Conservation (phyloP, 2,888 invertebrate genomes). For the Mellilla xanthometata region DNA sequence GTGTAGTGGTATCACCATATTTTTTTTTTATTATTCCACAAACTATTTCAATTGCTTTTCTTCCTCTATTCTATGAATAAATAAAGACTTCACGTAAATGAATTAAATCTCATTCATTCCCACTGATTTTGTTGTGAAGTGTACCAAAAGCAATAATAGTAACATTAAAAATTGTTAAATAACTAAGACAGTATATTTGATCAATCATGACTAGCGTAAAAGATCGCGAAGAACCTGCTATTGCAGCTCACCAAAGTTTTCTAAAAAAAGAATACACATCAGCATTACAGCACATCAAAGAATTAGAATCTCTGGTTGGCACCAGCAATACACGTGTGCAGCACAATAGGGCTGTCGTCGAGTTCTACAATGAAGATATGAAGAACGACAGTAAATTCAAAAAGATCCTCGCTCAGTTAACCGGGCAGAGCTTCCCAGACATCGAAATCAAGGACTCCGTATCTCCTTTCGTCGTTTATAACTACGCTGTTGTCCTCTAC, state of each 20-base stretch:
- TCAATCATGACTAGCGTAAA: slow-evolving; percentile 53
- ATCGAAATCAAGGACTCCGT: slow-evolving; percentile 61
- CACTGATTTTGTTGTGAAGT: no score
- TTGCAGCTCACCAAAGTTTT: slow-evolving; percentile 84
- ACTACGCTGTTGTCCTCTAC: slow-evolving; percentile 90
- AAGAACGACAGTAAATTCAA: slow-evolving; percentile 89
- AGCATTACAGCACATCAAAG: slow-evolving; percentile 84
- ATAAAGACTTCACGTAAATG: no score
- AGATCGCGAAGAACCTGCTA: slow-evolving; percentile 78
- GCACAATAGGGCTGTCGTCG: slow-evolving; percentile 92
- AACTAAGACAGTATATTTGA: no score
- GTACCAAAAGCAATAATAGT: no score
- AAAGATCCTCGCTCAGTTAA: slow-evolving; percentile 84
- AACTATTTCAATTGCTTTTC: no score
- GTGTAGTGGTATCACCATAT: no score
- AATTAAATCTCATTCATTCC: no score
- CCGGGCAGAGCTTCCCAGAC: slow-evolving; percentile 75
- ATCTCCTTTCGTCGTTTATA: slow-evolving; percentile 84
- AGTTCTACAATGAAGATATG: slow-evolving; percentile 89
- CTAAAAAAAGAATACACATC: slow-evolving; percentile 84
- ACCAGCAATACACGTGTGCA: slow-evolving; percentile 87
- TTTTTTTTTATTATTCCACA: no score
- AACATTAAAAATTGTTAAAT: no score
- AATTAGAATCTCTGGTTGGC: slow-evolving; percentile 83
- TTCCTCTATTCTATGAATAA: no score